Evolutionary conservation across 2,888 invertebrate species (phyloP), one percentile per base, ranked within the genome.

Genomic region (Trachelus tabidus): DNA sequence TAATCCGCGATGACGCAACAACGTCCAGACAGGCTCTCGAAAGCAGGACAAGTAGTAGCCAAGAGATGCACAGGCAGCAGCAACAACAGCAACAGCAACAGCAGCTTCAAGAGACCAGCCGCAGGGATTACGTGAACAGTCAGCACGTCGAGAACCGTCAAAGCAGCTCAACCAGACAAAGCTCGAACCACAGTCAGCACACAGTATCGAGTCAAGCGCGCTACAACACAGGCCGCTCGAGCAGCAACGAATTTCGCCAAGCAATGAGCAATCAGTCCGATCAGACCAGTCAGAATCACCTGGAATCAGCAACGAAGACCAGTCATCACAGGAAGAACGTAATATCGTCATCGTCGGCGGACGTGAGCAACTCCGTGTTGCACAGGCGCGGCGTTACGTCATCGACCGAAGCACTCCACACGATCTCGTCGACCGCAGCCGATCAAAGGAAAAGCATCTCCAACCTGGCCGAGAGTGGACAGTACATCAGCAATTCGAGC

Each of bases 391-490:
- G 95, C 31, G 92, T 94, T 15, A 93, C 94, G 3, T 94, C 94
- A 0, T 94, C 94, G 0, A 94, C 94, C n/a, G 96, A 96, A 91
- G 95, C 95, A 2, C 92, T 95, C 9, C 96, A 96, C 87, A 94
- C 95, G 0, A 95, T 94, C 12, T 92, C 92, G 0, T 94, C 95
- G 0, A 94, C 96, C 0, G 96, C 96, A 31, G 95, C 96, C 34
- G 95, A 96, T 81, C 96, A 96, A 91, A 93, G 96, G 76, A 96
- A 96, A 90, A 97, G 96, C 79, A 95, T 97, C 80, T 94, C 95
- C 34, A 97, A 97, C 88, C 92, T 97, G 1, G 95, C 95, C 78
- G 96, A 96, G 81, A 95, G 94, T 84, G 95, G 95, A 12, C 94
- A 95, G 85, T 95, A 94, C 85, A 94, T 94, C 79, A 94, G 93